Conservation (phyloP, 2,888 invertebrate genomes). For the Lathronympha strigana region DNA sequence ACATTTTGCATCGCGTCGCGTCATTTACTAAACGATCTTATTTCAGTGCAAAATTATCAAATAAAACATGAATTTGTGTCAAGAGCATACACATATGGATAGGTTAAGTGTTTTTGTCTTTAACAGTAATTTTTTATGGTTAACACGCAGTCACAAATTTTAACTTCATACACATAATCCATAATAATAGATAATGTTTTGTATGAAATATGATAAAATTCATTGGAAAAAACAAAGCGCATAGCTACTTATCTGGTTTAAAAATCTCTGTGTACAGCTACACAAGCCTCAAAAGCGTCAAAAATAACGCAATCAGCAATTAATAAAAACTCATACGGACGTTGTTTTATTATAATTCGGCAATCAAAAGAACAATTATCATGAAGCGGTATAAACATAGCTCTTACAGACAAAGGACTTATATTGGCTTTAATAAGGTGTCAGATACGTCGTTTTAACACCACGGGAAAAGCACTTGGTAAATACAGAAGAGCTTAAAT, state of each 20-base stretch:
- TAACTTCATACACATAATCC: not conserved
- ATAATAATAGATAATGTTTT: not conserved
- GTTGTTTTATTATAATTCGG: constrained; percentile 36
- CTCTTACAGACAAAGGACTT: not conserved
- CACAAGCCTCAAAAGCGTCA: constrained; percentile 10
- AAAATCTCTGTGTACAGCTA: constrained; percentile 2
- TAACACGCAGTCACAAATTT: no score
- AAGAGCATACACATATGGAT: no score
- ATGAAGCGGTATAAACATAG: constrained; percentile 17
- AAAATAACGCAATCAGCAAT: constrained; percentile 21
- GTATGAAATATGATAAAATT: no score
- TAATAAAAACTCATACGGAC: constrained; percentile 16
- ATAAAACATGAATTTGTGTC: no score
- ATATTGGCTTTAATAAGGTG: not conserved
- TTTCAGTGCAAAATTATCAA: no score
- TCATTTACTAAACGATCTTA: no score
- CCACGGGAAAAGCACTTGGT: not conserved
- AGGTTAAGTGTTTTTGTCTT: no score
- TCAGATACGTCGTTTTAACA: not conserved
- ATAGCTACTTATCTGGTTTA: not conserved
- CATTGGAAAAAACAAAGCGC: no score
- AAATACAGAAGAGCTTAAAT: not conserved
- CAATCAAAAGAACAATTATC: constrained; percentile 32
- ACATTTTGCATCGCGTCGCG: no score
- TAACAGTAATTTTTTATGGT: no score